Evolutionary conservation across 2,113 vertebrate species (phyloP).

Genomic region (Uria lomvia): DNA sequence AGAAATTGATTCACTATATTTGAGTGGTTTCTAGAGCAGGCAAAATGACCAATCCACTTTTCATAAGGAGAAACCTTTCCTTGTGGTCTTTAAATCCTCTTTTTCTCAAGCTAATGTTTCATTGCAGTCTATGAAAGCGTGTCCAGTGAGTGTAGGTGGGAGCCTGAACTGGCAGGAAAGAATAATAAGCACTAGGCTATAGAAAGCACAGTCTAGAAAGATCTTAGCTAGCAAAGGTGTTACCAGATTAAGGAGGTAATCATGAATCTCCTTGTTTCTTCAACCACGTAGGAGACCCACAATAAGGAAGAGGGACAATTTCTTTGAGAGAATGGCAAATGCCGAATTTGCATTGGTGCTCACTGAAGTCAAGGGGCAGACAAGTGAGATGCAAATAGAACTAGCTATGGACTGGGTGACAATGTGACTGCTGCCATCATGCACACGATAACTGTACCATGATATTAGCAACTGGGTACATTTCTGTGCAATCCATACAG

Average conservation of each 20-base stretch:
- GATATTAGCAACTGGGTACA: rapidly evolving
- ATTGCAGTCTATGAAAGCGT: background rate
- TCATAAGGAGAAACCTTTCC: background rate
- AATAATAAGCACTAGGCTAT: background rate
- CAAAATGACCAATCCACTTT: background rate
- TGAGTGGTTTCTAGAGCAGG: background rate
- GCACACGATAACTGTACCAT: background rate
- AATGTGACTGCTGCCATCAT: rapidly evolving
- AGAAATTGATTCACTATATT: background rate
- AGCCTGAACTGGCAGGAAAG: background rate
- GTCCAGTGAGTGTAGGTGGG: background rate
- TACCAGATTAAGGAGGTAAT: background rate
- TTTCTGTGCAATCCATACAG: background rate
- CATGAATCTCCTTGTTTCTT: background rate
- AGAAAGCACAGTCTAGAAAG: background rate
- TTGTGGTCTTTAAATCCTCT: background rate
- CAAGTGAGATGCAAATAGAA: background rate
- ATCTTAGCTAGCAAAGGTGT: background rate
- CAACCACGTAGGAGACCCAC: background rate
- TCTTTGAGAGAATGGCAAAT: background rate
- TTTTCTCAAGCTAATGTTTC: background rate
- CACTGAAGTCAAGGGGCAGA: background rate
- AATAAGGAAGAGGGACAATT: background rate
- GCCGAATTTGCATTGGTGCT: rapidly evolving
- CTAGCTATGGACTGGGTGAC: background rate